These are phyloP conservation scores for Colaptes auratus DNA, from an alignment of 2,113 vertebrate genomes.

Conservation along the genomic window DNA sequence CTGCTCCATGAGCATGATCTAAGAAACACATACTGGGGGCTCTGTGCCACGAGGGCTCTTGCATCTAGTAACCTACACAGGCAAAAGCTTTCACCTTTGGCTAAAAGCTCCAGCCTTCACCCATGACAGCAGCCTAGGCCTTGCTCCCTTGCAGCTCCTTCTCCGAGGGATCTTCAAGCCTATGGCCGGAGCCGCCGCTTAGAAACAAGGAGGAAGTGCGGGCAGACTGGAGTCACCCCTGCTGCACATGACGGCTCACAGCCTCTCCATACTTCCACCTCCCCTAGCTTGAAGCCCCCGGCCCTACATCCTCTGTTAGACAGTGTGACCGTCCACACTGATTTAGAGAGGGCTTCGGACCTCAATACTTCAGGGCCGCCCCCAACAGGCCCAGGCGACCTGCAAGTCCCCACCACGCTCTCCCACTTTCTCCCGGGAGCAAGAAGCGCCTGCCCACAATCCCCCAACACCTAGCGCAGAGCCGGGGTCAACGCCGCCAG, in stretches of 20 bases:
- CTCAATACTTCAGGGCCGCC: not conserved
- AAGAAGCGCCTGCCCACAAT: not conserved
- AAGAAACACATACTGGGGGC: accelerated
- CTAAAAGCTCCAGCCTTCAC: not conserved
- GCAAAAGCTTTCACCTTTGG: no score
- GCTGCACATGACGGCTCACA: not conserved
- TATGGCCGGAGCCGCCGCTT: not conserved
- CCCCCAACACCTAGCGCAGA: not conserved
- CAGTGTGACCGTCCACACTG: accelerated
- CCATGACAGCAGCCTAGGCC: not conserved
- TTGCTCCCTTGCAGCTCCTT: not conserved
- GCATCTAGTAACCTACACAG: accelerated
- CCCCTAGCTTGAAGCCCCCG: not conserved
- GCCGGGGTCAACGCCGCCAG: not conserved
- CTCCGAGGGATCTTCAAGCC: accelerated
- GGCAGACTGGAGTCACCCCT: not conserved
- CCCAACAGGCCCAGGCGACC: accelerated
- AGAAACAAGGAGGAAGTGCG: accelerated
- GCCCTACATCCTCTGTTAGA: not conserved
- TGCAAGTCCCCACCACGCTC: accelerated
- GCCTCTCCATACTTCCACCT: accelerated
- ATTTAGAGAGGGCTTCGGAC: not conserved
- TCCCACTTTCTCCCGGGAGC: not conserved
- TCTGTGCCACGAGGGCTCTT: accelerated
- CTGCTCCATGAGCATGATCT: not conserved